Evolutionary conservation across 2,888 invertebrate genomes (phyloP).

Genomic region (Pegoplata infirma): DNA sequence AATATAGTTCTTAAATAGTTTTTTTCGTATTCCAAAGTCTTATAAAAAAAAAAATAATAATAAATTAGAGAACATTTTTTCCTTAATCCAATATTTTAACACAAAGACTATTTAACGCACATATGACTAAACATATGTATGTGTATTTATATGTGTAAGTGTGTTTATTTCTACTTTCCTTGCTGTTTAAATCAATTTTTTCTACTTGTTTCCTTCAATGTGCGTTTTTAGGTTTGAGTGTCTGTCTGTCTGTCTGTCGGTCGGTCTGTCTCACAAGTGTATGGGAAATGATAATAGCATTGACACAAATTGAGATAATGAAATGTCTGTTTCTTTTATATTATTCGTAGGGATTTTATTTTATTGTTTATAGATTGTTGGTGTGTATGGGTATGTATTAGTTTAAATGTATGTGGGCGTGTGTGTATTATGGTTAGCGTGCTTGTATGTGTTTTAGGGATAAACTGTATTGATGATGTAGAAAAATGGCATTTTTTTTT

Average conservation of each 20-base stretch:
- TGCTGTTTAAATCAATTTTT: conserved; percentile 38
- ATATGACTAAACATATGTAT: background rate
- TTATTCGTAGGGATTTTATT: no score
- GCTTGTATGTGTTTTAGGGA: conserved; percentile 14
- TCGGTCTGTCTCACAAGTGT: background rate
- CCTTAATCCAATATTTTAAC: no score
- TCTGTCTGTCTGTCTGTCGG: no score
- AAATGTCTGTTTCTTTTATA: conserved; percentile 32
- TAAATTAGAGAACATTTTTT: no score
- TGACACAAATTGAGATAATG: conserved; percentile 57
- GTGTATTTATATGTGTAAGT: no score
- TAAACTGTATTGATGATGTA: conserved; percentile 32
- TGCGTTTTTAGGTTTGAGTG: background rate
- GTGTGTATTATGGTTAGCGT: background rate
- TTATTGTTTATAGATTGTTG: conserved; percentile 2
- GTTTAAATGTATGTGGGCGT: no score
- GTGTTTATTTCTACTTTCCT: background rate
- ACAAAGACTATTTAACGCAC: background rate
- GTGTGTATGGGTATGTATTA: background rate
- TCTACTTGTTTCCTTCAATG: background rate
- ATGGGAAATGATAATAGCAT: conserved; percentile 40
- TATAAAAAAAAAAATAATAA: no score
- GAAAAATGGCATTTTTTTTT: conserved; percentile 8
- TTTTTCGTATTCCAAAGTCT: no score
- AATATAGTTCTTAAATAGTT: no score